Base-by-base conservation (phyloP, 1,140 invertebrate genomes). In the Drosophila serrata region DNA sequence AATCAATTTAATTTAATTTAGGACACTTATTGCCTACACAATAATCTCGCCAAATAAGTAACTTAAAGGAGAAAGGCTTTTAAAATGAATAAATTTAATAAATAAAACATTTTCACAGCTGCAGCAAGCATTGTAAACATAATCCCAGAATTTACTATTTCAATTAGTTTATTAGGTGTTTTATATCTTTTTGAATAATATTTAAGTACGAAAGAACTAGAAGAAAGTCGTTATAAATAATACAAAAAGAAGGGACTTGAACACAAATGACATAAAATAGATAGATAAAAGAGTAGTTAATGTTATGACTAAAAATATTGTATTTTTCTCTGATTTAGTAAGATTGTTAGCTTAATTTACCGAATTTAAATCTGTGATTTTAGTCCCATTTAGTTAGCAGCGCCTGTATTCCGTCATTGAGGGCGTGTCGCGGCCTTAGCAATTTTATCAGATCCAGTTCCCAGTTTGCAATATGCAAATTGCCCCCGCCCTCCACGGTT, bases 381-480 rank as follows among this genome's bases (percentile, higher is more conserved):
- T 12, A 22, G 22, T 24, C 12, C 3, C 13, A 5, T 22, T 15
- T 60, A 62, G 37, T 22, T n/a, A 42, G 4, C 17, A 13, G 7
- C 1, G n/a, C 60, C 59, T 63, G 40, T 58, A 29, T 31, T 48
- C 43, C n/a, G 43, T 15, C 64, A 49, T 59, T 51, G 69, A 19
- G 68, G 81, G 78, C 81, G 78, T 81, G 82, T 39, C 74, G 56
- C 61, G 60, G 75, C 75, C 78, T 70, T 56, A 55, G 82, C 82
- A 87, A 87, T 70, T 87, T 82, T 58, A 72, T 73, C 64, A 67
- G 63, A 67, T 86, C 82, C 76, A 79, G 82, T 86, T 86, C 74
- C 67, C 78, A 46, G 22, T 46, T 46, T 1, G 61, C 78, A 58
- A 79, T 88, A 88, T 88, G 85, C 85, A 91, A 91, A 90, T 90